phyloP scores from a whole-genome alignment of 2,797 vertebrate genomes.

The Chiloscyllium punctatum region DNA sequence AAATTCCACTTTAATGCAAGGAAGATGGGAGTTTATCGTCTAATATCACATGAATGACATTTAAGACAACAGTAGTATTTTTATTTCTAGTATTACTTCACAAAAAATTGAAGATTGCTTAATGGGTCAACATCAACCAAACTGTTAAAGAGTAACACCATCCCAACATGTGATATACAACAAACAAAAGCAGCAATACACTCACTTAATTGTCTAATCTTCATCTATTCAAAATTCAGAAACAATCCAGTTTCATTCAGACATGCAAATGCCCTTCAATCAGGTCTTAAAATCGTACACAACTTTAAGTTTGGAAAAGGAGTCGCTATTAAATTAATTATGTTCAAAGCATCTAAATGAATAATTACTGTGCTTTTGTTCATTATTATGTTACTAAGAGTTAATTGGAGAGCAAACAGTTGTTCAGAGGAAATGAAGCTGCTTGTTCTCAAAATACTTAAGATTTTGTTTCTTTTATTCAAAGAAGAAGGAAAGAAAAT shows the following conservation, averaged over 20 bases:
- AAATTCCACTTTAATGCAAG: background rate
- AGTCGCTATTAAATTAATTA: background rate
- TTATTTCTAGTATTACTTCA: background rate
- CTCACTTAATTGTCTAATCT: background rate
- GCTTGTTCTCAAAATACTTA: background rate
- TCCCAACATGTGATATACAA: background rate
- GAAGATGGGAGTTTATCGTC: too few relatives aligned
- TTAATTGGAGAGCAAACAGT: background rate
- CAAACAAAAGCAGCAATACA: background rate
- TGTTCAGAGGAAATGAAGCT: background rate
- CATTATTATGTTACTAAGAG: background rate
- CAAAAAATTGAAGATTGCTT: background rate
- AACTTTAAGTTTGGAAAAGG: background rate
- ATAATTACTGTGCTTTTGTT: background rate
- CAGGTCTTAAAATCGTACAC: too few relatives aligned
- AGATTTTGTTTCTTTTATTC: background rate
- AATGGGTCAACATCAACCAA: background rate
- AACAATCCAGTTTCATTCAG: background rate
- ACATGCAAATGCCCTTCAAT: background rate
- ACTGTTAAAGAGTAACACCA: background rate
- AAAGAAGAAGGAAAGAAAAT: background rate
- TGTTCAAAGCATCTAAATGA: background rate
- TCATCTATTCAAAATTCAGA: background rate
- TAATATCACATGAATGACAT: background rate
- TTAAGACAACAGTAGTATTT: background rate